phyloP scores from a whole-genome alignment of 2,797 vertebrate species.

The Epinephelus malabaricus region DNA sequence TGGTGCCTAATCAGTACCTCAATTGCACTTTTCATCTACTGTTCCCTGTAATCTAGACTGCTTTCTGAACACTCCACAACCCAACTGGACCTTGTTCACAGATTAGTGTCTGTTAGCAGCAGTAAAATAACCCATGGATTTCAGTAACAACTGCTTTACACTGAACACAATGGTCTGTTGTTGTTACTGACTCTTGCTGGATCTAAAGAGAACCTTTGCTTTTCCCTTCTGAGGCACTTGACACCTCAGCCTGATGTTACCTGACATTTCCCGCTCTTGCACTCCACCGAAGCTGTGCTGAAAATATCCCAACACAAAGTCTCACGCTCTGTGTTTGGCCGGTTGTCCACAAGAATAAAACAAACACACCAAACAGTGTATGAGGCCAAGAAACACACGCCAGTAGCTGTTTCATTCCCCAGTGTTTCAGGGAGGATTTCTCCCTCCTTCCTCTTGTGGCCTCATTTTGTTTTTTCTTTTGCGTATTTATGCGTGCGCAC shows the following conservation, averaged over 20 bases:
- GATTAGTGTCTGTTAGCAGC: not conserved
- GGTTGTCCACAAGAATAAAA: not conserved
- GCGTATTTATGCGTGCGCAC: not conserved
- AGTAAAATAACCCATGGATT: not conserved
- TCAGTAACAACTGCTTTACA: too few species aligned
- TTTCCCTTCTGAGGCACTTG: conserved; percentile 7
- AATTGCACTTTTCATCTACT: not conserved
- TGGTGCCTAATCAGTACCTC: not conserved
- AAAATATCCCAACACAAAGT: conserved; percentile 10
- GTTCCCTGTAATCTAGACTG: not conserved
- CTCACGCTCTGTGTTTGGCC: not conserved
- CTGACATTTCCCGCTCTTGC: conserved; percentile 3
- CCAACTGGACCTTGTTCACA: not conserved
- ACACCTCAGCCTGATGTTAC: not conserved
- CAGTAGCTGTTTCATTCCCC: not conserved
- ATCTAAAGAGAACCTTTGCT: not conserved
- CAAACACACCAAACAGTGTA: not conserved
- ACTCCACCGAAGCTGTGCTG: not conserved
- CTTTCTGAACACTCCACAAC: not conserved
- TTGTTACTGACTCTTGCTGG: not conserved
- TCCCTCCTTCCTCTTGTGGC: not conserved
- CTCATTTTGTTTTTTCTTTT: not conserved
- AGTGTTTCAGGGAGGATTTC: not conserved
- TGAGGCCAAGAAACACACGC: not conserved
- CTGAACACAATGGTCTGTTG: not conserved